phyloP scores from a whole-genome alignment of 2,113 vertebrate species.

The Cavia porcellus region DNA sequence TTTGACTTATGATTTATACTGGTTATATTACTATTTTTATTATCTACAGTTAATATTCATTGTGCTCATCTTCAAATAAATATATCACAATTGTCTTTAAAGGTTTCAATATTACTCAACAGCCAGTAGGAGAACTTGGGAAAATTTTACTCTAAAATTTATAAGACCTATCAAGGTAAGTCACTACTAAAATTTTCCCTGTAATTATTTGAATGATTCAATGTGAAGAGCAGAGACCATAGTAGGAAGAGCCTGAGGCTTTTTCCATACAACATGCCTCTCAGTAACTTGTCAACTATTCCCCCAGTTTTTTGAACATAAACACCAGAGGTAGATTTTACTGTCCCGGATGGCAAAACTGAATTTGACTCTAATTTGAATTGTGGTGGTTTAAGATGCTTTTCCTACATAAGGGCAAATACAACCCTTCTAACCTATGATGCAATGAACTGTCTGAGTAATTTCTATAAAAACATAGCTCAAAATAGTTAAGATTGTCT shows the following conservation, averaged over 20 bases:
- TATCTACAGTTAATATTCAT: background rate
- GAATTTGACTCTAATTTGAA: background rate
- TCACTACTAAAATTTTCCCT: background rate
- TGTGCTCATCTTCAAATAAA: background rate
- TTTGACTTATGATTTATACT: background rate
- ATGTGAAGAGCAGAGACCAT: background rate
- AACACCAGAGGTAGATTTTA: background rate
- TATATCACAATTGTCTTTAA: background rate
- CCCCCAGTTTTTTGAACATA: background rate
- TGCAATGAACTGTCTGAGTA: background rate
- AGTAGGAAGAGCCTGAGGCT: background rate
- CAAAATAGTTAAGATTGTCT: background rate
- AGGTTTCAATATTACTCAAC: background rate
- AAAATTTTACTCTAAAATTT: background rate
- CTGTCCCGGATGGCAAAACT: background rate
- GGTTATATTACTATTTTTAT: background rate
- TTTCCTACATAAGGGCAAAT: background rate
- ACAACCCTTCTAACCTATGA: background rate
- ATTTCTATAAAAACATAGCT: constrained; percentile 28
- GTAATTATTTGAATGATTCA: background rate
- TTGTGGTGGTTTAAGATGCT: background rate
- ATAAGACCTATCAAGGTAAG: background rate
- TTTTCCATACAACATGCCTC: background rate
- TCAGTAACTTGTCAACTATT: background rate
- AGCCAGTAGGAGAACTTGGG: background rate